Base-by-base conservation (phyloP, 2,888 invertebrate species). In the Romanomermis culicivorax region DNA sequence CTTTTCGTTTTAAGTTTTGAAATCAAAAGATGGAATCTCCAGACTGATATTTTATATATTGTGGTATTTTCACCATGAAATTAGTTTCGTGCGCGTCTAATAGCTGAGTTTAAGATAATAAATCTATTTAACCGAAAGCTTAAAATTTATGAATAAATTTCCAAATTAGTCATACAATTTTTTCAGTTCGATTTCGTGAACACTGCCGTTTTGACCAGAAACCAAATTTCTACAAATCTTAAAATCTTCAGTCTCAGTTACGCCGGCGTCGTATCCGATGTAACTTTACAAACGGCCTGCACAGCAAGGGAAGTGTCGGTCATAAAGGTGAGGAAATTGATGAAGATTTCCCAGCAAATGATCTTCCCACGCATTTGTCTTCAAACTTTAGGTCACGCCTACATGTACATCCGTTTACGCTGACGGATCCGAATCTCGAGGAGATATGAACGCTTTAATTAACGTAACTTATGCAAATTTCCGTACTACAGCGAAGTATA, bases 401-500 rank as follows among this genome's bases (percentile, higher is more conserved):
- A 87, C 88, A 2, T 93, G 93, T 72, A 87, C 88, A 63, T 86
- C 86, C 23, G 88, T 93, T 2, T 93, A 89, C 72, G 82, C 93
- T 29, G 91, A 91, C 70, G 91, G 91, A 0, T 86, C 88, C 3
- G 91, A 93, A 73, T 83, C 85, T 58, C 78, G 87, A 1, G 91
- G 91, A 20, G 88, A 88, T 0, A 84, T 86, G 42, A 91, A 89
- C 68, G 91, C 88, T 1, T 86, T 88, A 0, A 83, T 93, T 30
- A 78, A 87, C 53, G 87, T 89, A 53, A 69, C 69, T 59, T 72
- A 69, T 56, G 89, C 86, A 29, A 85, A 86, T 1, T 85, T 85
- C 70, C 83, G 82, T 26, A 87, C 87, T 17, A 73, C 83, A 58
- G 85, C 87, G 1, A 79, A 81, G 58, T 86, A 89, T 70, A 84